phyloP scores from a whole-genome alignment of 2,888 invertebrate genomes.

The Ceraclea dissimilis region DNA sequence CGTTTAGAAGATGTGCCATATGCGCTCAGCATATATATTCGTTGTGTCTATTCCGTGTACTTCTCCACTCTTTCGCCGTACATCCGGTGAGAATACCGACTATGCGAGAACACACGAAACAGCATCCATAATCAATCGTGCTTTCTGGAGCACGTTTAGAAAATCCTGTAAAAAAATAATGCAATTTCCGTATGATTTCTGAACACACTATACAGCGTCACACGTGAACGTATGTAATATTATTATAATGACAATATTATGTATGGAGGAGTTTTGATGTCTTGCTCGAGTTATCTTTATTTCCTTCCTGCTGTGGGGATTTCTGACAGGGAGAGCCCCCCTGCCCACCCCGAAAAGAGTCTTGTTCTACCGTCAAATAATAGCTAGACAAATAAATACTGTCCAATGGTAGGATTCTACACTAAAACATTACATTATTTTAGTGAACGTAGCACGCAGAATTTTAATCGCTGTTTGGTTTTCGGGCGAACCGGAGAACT shows the following conservation, averaged over 20 bases:
- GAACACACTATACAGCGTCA: background rate
- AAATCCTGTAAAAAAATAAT: background rate
- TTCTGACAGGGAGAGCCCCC: background rate
- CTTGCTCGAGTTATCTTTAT: constrained; percentile 2
- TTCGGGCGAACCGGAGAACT: too few relatives aligned
- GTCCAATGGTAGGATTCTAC: too few relatives aligned
- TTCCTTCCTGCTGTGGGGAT: background rate
- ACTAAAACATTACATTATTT: too few relatives aligned
- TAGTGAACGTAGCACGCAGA: too few relatives aligned
- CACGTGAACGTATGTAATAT: background rate
- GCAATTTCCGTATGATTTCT: background rate
- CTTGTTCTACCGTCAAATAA: too few relatives aligned
- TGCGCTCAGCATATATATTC: too few relatives aligned
- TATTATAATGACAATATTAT: constrained; percentile 2
- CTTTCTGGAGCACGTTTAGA: background rate
- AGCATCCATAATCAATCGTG: background rate
- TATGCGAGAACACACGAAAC: background rate
- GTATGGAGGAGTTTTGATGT: constrained; percentile 2
- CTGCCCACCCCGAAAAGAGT: background rate
- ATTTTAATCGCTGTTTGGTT: too few relatives aligned
- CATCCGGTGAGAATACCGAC: too few relatives aligned
- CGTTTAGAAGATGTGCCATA: too few relatives aligned
- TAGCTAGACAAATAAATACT: too few relatives aligned
- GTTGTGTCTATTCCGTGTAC: background rate
- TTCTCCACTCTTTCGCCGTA: background rate